phyloP scores from a whole-genome alignment of 2,113 vertebrate genomes.

The Ptychochromis oligacanthus region DNA sequence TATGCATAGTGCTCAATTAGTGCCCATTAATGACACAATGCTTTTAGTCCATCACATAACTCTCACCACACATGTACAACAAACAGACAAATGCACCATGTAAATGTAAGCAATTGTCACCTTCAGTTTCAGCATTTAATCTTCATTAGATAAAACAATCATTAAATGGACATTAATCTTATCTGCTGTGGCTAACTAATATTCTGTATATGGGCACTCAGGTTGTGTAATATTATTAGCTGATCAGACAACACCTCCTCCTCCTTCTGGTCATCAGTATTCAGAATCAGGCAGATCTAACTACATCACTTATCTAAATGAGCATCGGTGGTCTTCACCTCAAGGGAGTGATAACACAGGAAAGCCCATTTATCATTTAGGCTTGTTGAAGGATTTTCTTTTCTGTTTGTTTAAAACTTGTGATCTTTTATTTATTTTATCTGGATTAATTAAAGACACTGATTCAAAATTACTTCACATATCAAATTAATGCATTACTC shows the following conservation, averaged over 20 bases:
- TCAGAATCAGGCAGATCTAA: not conserved
- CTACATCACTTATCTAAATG: conserved; percentile 12
- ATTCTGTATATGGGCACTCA: not conserved
- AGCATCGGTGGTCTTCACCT: not conserved
- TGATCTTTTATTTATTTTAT: not conserved
- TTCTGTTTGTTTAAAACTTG: not conserved
- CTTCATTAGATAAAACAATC: not conserved
- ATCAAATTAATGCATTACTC: not conserved
- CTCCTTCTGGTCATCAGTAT: not conserved
- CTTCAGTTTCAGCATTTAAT: not conserved
- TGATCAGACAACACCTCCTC: conserved; percentile 1
- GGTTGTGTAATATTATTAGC: not conserved
- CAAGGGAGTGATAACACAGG: not conserved
- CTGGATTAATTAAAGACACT: not conserved
- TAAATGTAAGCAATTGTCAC: not conserved
- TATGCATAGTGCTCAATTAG: not conserved
- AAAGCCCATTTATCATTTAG: not conserved
- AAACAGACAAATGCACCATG: not conserved
- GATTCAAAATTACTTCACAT: not conserved
- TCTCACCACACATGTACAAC: not conserved
- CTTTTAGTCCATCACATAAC: not conserved
- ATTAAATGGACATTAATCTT: not conserved
- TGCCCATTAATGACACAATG: not conserved
- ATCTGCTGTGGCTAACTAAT: not conserved
- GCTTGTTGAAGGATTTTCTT: not conserved